Base-by-base conservation (phyloP, 2,797 vertebrate genomes). In the Rhinichthys osculus region DNA sequence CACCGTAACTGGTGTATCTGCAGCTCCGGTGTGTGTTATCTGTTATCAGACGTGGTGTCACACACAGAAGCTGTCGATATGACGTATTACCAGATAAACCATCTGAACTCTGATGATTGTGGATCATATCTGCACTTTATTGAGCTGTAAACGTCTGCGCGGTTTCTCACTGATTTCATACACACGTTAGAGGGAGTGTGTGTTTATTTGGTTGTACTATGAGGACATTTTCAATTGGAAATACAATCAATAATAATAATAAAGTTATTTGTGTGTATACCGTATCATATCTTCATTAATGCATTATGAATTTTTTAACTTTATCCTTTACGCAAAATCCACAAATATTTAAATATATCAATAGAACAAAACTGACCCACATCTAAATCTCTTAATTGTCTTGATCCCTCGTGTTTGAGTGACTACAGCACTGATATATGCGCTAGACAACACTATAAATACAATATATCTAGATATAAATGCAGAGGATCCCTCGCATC, bases 111-210 rank as follows among this genome's bases (percentile, higher is more conserved):
- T 57, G 52, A 35, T 77, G 19, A 77, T 57, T 77, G 7, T 57
- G 30, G 13, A 27, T 78, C 74, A 59, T 62, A 78, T 78, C 76
- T 59, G 73, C 35, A 27, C 13, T 78, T 78, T 79, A 79, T 79
- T 79, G 59, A 30, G 59, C 77, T 66, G 77, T 64, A 79, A 79
- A 66, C 23, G 3, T 21, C 30, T 77, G 33, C 9, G 47, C 47
- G 35, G 27, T 11, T 76, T 52, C 47, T 52, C 44, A 3, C 27
- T 19, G 47, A 13, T 5, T 23, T 52, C 47, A 50, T 11, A 52
- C 47, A 13, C 19, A 38, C 19, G 19, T 4, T 5, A 19, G 16
- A 33, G 27, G 27, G 44, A 11, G n/a, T 14, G 21, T 16, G 70
- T 72, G 16, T 74, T 30, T 52, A 21, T 33, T 74, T 52, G 30